These are phyloP conservation scores for Daphoenositta chrysoptera DNA, from an alignment of 2,113 vertebrate species.

Conservation along the genomic window DNA sequence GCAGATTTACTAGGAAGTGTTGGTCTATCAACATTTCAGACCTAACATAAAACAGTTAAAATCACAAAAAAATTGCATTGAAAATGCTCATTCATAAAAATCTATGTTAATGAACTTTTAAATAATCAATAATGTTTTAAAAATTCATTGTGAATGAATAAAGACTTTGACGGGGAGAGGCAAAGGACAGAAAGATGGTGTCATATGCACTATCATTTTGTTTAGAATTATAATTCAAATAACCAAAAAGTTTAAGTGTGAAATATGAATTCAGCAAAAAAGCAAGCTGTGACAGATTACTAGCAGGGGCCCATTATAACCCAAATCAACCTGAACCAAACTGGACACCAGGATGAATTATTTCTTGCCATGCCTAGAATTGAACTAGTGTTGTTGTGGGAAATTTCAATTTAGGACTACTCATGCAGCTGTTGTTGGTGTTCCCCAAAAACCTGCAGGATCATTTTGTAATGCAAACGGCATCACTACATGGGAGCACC, in stretches of 20 bases:
- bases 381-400: not conserved
- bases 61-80: not conserved
- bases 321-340: not conserved
- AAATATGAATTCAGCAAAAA: not conserved
- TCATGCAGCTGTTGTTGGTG: fast-evolving
- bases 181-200: not conserved
- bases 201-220: not conserved
- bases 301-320: not conserved
- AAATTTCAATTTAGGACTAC: not conserved
- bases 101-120: not conserved
- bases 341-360: not conserved
- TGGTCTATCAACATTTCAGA: not conserved
- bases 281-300: not conserved
- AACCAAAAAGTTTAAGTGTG: not conserved
- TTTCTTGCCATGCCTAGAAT: not conserved
- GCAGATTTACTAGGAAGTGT: not conserved
- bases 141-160: not conserved
- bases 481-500: not conserved
- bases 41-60: not conserved
- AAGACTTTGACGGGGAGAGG: not conserved
- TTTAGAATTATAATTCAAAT: not conserved
- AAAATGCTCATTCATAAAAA: not conserved
- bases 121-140: not conserved
- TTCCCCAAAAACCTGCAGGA: not conserved
- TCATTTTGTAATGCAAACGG: not conserved